These are phyloP conservation scores for Drosophila micromelanica DNA, from an alignment of 1,140 invertebrate genomes.

Conservation along the genomic window DNA sequence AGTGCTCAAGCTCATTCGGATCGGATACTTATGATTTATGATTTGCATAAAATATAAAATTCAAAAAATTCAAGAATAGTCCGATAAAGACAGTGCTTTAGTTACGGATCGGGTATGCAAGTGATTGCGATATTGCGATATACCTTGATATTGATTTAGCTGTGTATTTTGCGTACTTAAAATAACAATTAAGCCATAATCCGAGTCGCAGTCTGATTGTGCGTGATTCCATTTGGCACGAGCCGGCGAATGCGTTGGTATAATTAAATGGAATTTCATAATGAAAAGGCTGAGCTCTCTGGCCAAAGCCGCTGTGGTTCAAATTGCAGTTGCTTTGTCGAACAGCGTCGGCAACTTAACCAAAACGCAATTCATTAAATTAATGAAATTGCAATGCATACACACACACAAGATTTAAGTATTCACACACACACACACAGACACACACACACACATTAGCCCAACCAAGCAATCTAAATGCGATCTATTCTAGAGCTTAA, in stretches of 20 bases:
- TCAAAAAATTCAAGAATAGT: no score
- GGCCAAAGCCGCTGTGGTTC: conserved; percentile 3
- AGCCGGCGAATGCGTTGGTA: conserved; percentile 10
- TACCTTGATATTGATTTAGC: no score
- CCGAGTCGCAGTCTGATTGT: conserved; percentile 18
- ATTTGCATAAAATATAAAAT: no score
- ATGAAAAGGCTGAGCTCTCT: conserved; percentile 34
- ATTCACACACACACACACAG: background rate
- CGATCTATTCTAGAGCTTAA: conserved; percentile 3
- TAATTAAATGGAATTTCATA: conserved; percentile 66
- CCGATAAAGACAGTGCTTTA: no score
- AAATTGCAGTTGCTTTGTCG: conserved; percentile 25
- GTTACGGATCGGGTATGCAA: background rate
- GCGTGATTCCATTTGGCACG: conserved; percentile 35
- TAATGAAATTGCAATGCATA: conserved; percentile 73
- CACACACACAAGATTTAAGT: conserved; percentile 14
- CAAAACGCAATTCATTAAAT: conserved; percentile 73
- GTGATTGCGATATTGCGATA: background rate
- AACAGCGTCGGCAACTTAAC: conserved; percentile 37
- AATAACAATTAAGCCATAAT: conserved; percentile 66
- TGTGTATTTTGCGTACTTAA: conserved; percentile 30
- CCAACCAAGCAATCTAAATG: conserved; percentile 6
- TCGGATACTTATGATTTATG: no score
- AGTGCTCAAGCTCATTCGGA: background rate
- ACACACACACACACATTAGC: background rate